These are phyloP conservation scores for Drosophila tristis DNA, from an alignment of 1,140 invertebrate species.

Conservation along the genomic window DNA sequence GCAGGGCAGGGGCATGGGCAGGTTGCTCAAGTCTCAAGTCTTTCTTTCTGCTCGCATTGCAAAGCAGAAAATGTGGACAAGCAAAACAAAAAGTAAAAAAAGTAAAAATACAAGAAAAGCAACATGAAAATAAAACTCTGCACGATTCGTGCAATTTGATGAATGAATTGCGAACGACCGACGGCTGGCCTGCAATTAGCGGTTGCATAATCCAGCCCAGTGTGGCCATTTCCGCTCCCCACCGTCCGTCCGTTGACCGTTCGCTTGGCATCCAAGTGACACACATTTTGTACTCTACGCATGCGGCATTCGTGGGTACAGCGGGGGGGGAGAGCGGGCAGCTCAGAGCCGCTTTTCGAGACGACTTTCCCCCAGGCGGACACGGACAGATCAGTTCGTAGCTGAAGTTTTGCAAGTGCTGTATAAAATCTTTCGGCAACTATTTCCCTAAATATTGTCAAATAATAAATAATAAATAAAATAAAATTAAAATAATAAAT, in stretches of 20 bases:
- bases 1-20: too few species aligned
- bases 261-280: constrained; percentile 22
- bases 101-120: not conserved
- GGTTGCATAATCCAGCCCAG: constrained; percentile 40
- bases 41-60: constrained; percentile 20
- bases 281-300: constrained; percentile 14
- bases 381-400: too few species aligned
- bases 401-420: too few species aligned
- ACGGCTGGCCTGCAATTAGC: constrained; percentile 44
- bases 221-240: constrained; percentile 41
- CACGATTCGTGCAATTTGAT: constrained; percentile 28
- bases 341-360: too few species aligned
- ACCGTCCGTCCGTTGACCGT: too few species aligned
- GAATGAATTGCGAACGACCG: constrained; percentile 39
- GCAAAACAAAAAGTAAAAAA: not conserved
- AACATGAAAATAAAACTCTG: constrained; percentile 25
- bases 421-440: too few species aligned
- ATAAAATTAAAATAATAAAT: too few species aligned
- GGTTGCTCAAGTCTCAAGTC: constrained; percentile 20
- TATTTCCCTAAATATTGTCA: constrained; percentile 17
- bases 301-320: too few species aligned
- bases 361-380: too few species aligned
- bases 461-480: too few species aligned
- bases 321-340: too few species aligned
- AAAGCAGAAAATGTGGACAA: constrained; percentile 23